Conservation (phyloP, 2,113 vertebrate species). For the Eudyptes chrysolophus region DNA sequence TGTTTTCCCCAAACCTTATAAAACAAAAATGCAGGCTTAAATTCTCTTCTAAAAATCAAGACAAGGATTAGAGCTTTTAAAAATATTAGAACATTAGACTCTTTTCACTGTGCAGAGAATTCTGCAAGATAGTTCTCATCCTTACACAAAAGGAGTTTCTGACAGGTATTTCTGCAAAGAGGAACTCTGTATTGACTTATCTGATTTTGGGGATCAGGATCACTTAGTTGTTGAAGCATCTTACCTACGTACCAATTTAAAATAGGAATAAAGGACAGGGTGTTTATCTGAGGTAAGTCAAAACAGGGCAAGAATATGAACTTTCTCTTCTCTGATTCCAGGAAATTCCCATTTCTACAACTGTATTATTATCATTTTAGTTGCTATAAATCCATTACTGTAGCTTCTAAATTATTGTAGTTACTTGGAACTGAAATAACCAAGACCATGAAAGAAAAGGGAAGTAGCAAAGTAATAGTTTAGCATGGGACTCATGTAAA, state of each 20-base stretch:
- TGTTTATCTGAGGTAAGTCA: not conserved
- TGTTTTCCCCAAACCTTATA: not conserved
- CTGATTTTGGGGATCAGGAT: not conserved
- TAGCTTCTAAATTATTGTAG: not conserved
- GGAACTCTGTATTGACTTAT: not conserved
- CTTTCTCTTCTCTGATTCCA: not conserved
- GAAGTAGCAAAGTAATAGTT: not conserved
- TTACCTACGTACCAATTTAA: not conserved
- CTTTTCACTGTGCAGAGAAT: not conserved
- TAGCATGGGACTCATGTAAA: not conserved
- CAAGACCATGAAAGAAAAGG: not conserved
- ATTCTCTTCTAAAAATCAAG: not conserved
- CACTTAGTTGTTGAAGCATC: not conserved
- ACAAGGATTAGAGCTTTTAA: not conserved
- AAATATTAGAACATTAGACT: not conserved
- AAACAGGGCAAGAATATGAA: not conserved
- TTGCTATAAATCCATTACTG: not conserved
- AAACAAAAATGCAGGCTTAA: not conserved
- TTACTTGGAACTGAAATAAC: not conserved
- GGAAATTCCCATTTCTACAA: not conserved
- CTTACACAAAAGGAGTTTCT: not conserved
- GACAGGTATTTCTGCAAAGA: not conserved
- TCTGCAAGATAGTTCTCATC: not conserved
- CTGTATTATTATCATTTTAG: not conserved
- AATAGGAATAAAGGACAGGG: not conserved